A percentile compares a stretch with the other conserved stretches of the same genome.
These are phyloP conservation scores for Melierax canorus DNA, from an alignment of 2,113 vertebrate genomes.

Conservation along the genomic window DNA sequence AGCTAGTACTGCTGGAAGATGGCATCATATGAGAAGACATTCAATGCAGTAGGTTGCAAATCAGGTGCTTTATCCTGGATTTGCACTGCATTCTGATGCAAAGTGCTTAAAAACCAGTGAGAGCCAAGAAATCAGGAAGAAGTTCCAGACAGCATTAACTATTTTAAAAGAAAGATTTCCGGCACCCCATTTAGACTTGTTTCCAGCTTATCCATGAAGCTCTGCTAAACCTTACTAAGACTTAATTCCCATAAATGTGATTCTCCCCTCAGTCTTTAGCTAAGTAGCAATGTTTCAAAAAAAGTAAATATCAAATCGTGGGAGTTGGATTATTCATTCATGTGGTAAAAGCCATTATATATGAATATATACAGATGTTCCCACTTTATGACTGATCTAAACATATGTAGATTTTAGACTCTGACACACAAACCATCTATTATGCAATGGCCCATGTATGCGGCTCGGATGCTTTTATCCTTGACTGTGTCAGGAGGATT, in stretches of 20 bases:
- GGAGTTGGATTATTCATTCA: slow-evolving; percentile 49
- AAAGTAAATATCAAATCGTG: slow-evolving; percentile 34
- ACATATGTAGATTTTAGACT: slow-evolving; percentile 40
- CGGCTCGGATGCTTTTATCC: background rate
- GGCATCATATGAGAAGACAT: background rate
- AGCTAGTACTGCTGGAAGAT: background rate
- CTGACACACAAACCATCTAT: slow-evolving; percentile 27
- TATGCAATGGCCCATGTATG: background rate
- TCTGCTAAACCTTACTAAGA: slow-evolving; percentile 5
- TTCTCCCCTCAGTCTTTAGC: background rate
- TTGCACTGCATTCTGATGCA: slow-evolving; percentile 4
- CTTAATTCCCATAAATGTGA: slow-evolving; percentile 45
- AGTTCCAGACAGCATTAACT: slow-evolving; percentile 18
- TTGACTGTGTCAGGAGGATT: background rate
- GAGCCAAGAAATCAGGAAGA: slow-evolving; percentile 2
- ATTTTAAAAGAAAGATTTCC: slow-evolving; percentile 2
- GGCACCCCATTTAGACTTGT: slow-evolving; percentile 13
- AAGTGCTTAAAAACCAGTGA: slow-evolving; percentile 30
- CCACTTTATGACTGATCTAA: slow-evolving; percentile 41
- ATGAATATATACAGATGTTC: slow-evolving; percentile 51
- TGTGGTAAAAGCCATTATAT: slow-evolving; percentile 29
- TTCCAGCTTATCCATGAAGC: slow-evolving; percentile 4
- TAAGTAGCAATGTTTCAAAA: slow-evolving; percentile 22
- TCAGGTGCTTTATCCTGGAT: slow-evolving; percentile 7
- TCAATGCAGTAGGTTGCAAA: background rate